Evolutionary conservation across 2,797 vertebrate genomes (phyloP).

Genomic region (Leptodactylus fallax): DNA sequence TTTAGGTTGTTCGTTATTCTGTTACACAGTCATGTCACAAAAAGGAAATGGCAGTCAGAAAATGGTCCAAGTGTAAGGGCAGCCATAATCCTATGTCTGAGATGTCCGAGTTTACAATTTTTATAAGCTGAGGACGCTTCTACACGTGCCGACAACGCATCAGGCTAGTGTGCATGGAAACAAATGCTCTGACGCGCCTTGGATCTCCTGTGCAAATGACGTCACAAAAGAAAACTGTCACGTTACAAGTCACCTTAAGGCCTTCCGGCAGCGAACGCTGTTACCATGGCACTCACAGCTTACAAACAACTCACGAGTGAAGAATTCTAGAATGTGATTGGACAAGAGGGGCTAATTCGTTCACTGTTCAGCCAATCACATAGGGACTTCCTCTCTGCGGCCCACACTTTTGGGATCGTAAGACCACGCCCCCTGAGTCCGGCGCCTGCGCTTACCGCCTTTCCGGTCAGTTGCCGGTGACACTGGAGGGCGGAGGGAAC

Average conservation of each 20-base stretch:
- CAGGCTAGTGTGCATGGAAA: too few relatives aligned
- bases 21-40: too few relatives aligned
- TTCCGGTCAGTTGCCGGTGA: constrained; percentile 62
- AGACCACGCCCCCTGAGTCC: constrained; percentile 42
- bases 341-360: neutral
- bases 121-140: too few relatives aligned
- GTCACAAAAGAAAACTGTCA: neutral
- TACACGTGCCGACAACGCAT: too few relatives aligned
- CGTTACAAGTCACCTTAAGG: neutral
- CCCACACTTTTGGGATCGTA: neutral
- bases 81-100: too few relatives aligned
- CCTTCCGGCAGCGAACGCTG: constrained; percentile 5
- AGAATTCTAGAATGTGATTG: neutral
- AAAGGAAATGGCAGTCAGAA: too few relatives aligned
- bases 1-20: too few relatives aligned
- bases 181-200: too few relatives aligned
- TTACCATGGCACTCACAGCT: constrained; percentile 24
- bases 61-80: too few relatives aligned
- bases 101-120: too few relatives aligned
- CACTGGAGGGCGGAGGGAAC: constrained; percentile 45
- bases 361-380: neutral
- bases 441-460: constrained; percentile 60
- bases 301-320: constrained; percentile 8
- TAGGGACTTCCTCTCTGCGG: neutral
- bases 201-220: too few relatives aligned